These are phyloP conservation scores for Sturmia bella DNA, from an alignment of 2,888 invertebrate species.

Conservation along the genomic window DNA sequence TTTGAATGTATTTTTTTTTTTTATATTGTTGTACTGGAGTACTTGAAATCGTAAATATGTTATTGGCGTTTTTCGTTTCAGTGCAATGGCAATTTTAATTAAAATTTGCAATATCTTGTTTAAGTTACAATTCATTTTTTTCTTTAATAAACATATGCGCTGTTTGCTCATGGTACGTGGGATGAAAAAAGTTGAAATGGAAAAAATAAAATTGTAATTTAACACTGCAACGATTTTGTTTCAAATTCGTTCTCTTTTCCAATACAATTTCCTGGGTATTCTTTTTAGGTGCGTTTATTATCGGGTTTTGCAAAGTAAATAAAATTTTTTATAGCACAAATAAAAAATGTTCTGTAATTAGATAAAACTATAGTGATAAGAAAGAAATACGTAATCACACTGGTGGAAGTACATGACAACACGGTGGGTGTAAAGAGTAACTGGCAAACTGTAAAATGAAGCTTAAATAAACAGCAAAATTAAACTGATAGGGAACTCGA, in stretches of 20 bases:
- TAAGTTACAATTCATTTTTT: neutral
- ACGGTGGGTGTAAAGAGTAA: no score
- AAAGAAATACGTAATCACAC: neutral
- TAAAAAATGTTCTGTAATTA: slow-evolving; percentile 50
- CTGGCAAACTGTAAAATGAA: slow-evolving; percentile 12
- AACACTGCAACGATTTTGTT: slow-evolving; percentile 58
- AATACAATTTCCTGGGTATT: slow-evolving; percentile 42
- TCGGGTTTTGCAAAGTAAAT: slow-evolving; percentile 57
- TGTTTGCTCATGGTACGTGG: slow-evolving; percentile 7
- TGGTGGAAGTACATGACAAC: no score
- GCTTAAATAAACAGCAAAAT: slow-evolving; percentile 36
- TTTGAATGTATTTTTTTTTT: no score
- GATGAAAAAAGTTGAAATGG: slow-evolving; percentile 14
- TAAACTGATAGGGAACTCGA: neutral
- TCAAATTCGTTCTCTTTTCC: slow-evolving; percentile 7
- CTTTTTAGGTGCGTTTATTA: slow-evolving; percentile 49
- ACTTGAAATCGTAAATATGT: neutral
- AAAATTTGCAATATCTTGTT: slow-evolving; percentile 10
- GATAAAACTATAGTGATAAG: slow-evolving; percentile 57
- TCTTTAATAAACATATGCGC: neutral
- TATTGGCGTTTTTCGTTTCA: neutral
- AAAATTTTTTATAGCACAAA: slow-evolving; percentile 6
- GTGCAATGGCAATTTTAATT: slow-evolving; percentile 12
- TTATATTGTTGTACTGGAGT: no score
- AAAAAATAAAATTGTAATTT: slow-evolving; percentile 40